Evolutionary conservation across 2,113 vertebrate genomes (phyloP), one percentile per base, ranked within the genome.

Genomic region (Apistogramma diplotaenia): DNA sequence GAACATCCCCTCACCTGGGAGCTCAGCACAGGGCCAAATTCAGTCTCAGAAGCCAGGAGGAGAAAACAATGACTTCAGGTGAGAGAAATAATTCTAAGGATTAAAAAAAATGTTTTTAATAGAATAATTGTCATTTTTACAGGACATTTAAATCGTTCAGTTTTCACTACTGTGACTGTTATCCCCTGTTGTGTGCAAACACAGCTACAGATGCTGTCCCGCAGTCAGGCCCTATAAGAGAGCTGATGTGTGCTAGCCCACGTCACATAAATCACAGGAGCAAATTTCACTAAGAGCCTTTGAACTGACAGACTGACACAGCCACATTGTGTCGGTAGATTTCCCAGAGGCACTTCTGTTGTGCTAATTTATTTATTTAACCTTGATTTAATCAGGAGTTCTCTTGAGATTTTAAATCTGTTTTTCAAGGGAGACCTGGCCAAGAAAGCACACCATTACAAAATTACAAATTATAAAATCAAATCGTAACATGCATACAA

Each of bases 51-150:
- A 88, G 70, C 27, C 86, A 11, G 75, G 21, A 59, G 87, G 21
- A 8, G 92, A 93, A 4, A 86, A 77, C 53, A 89, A 72, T n/a
- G 91, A 95, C 76, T 96, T 95, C 91, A 95, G 94, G 95, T 95
- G 84, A 93, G 91, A 73, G 19, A 70, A 46, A 56, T 10, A 46
- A 37, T 43, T 43, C 40, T 5, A 21, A 29, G 46, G 82, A 18
- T 40, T 46, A 29, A 16, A 11, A 56, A 54, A 79, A 9, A 12
- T 6, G 56, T n/a, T 16, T n/a, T n/a, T n/a, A n/a, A n/a, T 7
- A 46, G 5, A 60, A 21, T 12, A 10, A 6, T 23, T 5, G 19
- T 61, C 61, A 37, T 43, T 35, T 70, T 33, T 46, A 40, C 3
- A 8, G 12, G 11, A 10, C n/a, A 11, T 79, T 40, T 13, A 19